Base-by-base conservation (phyloP, 2,888 invertebrate species). In the Cheilosia vernalis region DNA sequence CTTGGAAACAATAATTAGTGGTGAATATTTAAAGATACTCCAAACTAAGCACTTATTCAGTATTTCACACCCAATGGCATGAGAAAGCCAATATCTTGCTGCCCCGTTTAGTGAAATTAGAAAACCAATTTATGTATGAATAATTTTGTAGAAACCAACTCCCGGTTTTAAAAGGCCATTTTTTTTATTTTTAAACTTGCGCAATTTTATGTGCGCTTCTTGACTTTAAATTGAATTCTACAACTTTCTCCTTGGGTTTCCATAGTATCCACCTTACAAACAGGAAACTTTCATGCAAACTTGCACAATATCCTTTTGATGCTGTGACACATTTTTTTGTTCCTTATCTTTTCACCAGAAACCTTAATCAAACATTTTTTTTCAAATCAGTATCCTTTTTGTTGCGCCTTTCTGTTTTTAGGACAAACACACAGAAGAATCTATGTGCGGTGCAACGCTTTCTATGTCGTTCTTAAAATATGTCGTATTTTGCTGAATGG, bases 341-440 rank as follows among this genome's bases (percentile, higher is more conserved):
- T 40, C n/a, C 9, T 30, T 40, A 9, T 2, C 10, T 37, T 13
- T 40, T 19, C 42, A 7, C 24, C 44, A 55, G 21, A 56, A 58
- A 77, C 27, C 67, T 58, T 73, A 83, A 78, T 78, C 72, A 83
- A 83, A 83, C 67, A 67, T 53, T 47, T 21, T 83, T 72, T 64
- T 53, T n/a, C n/a, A 53, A 44, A 60, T 73, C 72, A 72, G 55
- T 24, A 33, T 55, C 42, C 66, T 61, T 66, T 67, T 66, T 70
- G 55, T 56, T 70, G 19, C 40, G n/a, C 15, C 10, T 56, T 69
- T 24, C 64, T 61, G 49, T 70, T 51, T 73, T 21, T 60, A 42
- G 63, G 33, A 15, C 30, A 53, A 19, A 9, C 17, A 17, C 10
- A 40, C 40, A 51, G 30, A 60, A 58, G 17, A 44, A 53, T 13